These are phyloP conservation scores for Gasterosteus aculeatus DNA, from an alignment of 2,113 vertebrate genomes.

Conservation along the genomic window DNA sequence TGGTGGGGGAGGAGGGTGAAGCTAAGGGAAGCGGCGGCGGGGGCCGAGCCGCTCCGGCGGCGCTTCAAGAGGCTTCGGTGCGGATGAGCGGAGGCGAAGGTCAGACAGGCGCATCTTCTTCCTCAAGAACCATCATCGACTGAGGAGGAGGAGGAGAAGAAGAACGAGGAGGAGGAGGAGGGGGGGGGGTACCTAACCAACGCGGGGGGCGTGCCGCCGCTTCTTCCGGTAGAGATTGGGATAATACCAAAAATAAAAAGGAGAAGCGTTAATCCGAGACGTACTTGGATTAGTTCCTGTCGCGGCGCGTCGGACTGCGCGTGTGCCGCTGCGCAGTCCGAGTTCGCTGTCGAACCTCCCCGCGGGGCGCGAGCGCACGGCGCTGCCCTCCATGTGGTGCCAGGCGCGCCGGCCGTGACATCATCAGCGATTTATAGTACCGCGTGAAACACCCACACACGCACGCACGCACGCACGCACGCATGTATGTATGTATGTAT, in stretches of 20 bases:
- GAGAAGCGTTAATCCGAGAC: background rate
- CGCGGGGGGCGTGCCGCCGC: background rate
- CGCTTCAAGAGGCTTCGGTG: conserved; percentile 43
- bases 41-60: conserved; percentile 55
- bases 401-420: conserved; percentile 57
- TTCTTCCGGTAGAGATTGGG: background rate
- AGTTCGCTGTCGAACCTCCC: conserved; percentile 28
- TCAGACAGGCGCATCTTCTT: conserved; percentile 76
- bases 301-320: conserved; percentile 41
- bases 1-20: background rate
- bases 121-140: conserved; percentile 54
- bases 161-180: background rate
- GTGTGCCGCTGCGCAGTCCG: conserved; percentile 36
- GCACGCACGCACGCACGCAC: background rate
- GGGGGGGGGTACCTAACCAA: background rate
- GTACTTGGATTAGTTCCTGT: conserved; percentile 7
- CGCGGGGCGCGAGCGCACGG: conserved; percentile 30
- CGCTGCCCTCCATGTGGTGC: conserved; percentile 41
- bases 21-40: conserved; percentile 35
- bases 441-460: background rate
- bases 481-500: background rate
- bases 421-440: conserved; percentile 32
- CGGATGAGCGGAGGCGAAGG: conserved; percentile 69
- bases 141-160: conserved; percentile 9
- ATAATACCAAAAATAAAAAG: background rate